These are phyloP conservation scores for Cetoscarus ocellatus DNA, from an alignment of 2,797 vertebrate genomes.

Conservation along the genomic window DNA sequence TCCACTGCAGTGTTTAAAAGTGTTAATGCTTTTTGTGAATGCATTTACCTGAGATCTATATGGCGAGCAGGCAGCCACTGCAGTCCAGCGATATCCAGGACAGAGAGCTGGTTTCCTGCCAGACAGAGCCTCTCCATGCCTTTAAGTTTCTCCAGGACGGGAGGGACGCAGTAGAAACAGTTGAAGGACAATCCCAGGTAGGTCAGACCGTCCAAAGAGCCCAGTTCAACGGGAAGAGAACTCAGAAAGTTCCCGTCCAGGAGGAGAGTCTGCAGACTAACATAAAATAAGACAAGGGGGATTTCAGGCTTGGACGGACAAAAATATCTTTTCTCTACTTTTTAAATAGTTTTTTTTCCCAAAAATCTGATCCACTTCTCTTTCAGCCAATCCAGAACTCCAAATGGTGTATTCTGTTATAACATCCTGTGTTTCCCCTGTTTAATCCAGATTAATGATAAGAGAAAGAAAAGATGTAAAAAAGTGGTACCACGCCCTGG, in stretches of 20 bases:
- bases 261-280: conserved; percentile 95
- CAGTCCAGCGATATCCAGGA: conserved; percentile 86
- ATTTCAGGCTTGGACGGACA: too few species aligned
- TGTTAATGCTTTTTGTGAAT: not conserved
- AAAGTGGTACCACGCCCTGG: too few species aligned
- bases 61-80: conserved; percentile 90
- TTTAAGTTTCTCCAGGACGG: conserved; percentile 89
- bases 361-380: too few species aligned
- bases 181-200: conserved; percentile 97
- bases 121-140: conserved; percentile 94
- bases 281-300: conserved; percentile 9
- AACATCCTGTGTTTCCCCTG: too few species aligned
- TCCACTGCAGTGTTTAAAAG: conserved; percentile 21
- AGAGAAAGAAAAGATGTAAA: too few species aligned
- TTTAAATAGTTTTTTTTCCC: too few species aligned
- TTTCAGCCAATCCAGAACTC: too few species aligned
- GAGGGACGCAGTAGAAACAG: conserved; percentile 88
- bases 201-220: conserved; percentile 89
- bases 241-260: conserved; percentile 93
- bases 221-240: conserved; percentile 91
- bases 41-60: conserved; percentile 91
- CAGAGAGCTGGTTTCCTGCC: conserved; percentile 92
- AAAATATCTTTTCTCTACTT: too few species aligned
- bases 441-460: too few species aligned
- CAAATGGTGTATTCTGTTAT: too few species aligned